Percentiles rank a stretch among this genome's conserved stretches.
phyloP scores from a whole-genome alignment of 2,888 invertebrate genomes.

The Lasiommata megera region DNA sequence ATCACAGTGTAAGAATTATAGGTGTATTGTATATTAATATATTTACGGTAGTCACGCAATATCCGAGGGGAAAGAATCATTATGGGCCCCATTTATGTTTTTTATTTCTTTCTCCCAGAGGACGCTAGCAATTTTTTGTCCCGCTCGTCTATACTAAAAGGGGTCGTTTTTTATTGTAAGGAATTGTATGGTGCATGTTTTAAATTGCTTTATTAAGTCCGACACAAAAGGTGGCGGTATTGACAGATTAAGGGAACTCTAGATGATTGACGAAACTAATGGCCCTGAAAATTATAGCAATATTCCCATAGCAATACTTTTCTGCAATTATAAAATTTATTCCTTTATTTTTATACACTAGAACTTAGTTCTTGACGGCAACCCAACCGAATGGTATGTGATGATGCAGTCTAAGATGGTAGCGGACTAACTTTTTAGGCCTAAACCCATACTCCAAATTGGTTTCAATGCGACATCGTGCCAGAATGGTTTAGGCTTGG shows the following conservation, averaged over 20 bases:
- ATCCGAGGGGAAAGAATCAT: constrained; percentile 40
- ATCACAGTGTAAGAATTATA: constrained; percentile 40
- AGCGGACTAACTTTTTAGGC: no score
- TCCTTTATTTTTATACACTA: no score
- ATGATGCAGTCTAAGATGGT: no score
- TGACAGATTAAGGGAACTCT: constrained; percentile 20
- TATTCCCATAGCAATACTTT: neutral
- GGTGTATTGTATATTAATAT: constrained; percentile 52
- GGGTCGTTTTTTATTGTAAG: constrained; percentile 27
- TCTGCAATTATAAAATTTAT: neutral
- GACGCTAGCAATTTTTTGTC: constrained; percentile 26
- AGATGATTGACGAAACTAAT: constrained; percentile 26
- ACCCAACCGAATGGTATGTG: no score
- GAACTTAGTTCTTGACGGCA: no score
- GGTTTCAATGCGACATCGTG: no score
- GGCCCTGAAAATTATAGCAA: constrained; percentile 22
- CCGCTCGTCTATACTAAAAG: constrained; percentile 18
- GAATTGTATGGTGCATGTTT: constrained; percentile 27
- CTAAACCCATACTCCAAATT: no score
- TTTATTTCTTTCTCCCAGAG: constrained; percentile 22
- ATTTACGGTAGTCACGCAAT: constrained; percentile 48
- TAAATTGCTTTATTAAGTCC: constrained; percentile 25
- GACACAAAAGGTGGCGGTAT: constrained; percentile 24
- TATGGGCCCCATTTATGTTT: constrained; percentile 28
- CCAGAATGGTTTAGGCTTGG: no score